A percentile compares a stretch with the other conserved stretches of the same genome.
phyloP scores from a whole-genome alignment of 2,888 invertebrate genomes.

The Nephrotoma guestfalica region DNA sequence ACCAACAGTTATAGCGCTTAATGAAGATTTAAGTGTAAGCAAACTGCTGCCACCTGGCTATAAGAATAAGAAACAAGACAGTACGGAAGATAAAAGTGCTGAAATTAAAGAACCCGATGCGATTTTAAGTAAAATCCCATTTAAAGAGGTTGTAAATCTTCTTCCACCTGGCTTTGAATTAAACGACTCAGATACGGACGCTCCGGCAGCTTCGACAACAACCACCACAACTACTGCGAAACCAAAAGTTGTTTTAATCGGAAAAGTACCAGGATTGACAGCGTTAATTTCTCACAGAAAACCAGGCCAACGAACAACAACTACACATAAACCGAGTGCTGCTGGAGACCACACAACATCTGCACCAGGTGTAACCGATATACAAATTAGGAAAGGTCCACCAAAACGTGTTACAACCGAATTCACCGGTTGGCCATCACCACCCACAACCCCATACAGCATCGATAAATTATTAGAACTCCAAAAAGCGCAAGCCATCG shows the following conservation, averaged over 20 bases:
- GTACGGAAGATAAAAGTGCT: constrained; percentile 15
- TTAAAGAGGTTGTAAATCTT: constrained; percentile 33
- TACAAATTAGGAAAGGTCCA: constrained; percentile 72
- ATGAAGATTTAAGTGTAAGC: constrained; percentile 29
- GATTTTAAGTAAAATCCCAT: constrained; percentile 21
- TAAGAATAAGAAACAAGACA: constrained; percentile 28
- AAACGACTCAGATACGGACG: constrained; percentile 15
- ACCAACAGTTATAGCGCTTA: constrained; percentile 12
- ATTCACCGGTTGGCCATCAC: constrained; percentile 83
- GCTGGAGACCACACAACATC: constrained; percentile 44
- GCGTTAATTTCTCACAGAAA: constrained; percentile 6
- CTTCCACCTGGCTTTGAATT: constrained; percentile 43
- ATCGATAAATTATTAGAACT: constrained; percentile 64
- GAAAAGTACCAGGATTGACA: constrained; percentile 67
- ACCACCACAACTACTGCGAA: constrained; percentile 33
- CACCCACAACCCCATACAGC: constrained; percentile 73
- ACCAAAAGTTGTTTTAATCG: constrained; percentile 30
- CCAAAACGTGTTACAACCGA: constrained; percentile 73
- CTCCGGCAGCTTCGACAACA: constrained; percentile 14
- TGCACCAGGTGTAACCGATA: constrained; percentile 35
- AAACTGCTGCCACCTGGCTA: constrained; percentile 48
- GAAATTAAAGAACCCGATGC: constrained; percentile 10
- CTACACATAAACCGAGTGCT: constrained; percentile 28
- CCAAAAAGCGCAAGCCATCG: constrained; percentile 42
- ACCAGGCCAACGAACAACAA: not conserved